Base-by-base conservation (phyloP, 2,888 invertebrate genomes). In the Atherix ibis region DNA sequence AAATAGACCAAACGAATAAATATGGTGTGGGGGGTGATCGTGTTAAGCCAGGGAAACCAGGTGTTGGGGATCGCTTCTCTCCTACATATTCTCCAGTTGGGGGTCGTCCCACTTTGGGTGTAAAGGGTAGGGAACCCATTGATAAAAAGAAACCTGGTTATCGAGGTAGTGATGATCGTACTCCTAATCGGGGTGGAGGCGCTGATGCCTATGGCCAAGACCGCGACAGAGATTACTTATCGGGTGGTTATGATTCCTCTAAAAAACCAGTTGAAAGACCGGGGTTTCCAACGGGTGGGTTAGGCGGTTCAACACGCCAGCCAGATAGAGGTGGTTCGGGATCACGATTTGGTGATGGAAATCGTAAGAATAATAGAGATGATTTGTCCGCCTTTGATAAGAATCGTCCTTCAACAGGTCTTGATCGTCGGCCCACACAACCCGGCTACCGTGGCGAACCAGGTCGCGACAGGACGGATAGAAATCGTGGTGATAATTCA, bases 161-260 rank as follows among this genome's bases (percentile, higher is more conserved):
- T 12, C 5, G 5, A 5, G 13, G 27, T 17, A 14, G 22, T 16
- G 22, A 28, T 12, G 42, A 42, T 19, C 40, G 42, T 9, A 29
- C 35, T 36, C 36, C 37, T 5, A 38, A 33, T 15, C 34, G 40
- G 16, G 29, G 16, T 27, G 18, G 26, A n/a, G 22, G 19, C 18
- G 17, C 4, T 12, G 14, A 36, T 25, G n/a, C n/a, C n/a, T n/a
- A n/a, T n/a, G 34, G 29, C 5, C 32, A 36, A n/a, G 38, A 40
- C 26, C 36, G 29, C 18, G 36, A 32, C 26, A 29, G 33, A 17
- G 31, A 26, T 19, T 13, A 24, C 2, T 15, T 31, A 27, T 31
- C 3, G 12, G 14, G 28, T 2, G 14, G 15, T 28, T 6, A 25
- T 5, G 27, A 26, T 26, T 5, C n/a, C 17, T 25, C 24, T 15